Evolutionary conservation across 2,888 invertebrate species (phyloP), one percentile per base, ranked within the genome.

Genomic region (Calliphora vomitoria): DNA sequence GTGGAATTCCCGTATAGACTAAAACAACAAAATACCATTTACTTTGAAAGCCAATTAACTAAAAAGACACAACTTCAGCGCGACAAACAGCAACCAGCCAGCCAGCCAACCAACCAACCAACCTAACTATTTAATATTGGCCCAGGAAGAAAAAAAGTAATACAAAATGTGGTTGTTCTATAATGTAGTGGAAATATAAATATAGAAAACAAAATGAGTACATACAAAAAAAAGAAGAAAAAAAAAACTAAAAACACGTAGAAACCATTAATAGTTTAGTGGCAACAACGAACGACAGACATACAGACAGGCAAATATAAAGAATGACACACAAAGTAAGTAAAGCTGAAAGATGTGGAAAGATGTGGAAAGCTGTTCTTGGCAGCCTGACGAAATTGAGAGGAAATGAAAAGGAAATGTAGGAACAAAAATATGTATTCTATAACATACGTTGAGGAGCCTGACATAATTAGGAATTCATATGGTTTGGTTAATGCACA

Each of bases 21-120:
- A 60, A 35, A 35, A 35, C 60, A 31, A 35, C 47, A 20, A 50
- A 50, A 31, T 15, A n/a, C 31, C 47, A 69, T 69, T 69, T 69
- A 47, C 68, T 69, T 31, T 69, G 13, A 47, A 74, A 74, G 58
- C 31, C 44, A 74, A 60, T 60, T 60, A 74, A 74, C 41, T 55
- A 20, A 74, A 50, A 25, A 60, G 25, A 44, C 38, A 60, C 58
- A 60, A 31, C n/a, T 31, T 15, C 15, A n/a, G 18, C n/a, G 8
- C n/a, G 1, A 13, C 25, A 10, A 1, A 69, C 47, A 50, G 1
- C 13, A 31, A 31, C 10, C 13, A 44, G 0, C 11, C 25, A 69
- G 31, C 31, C 31, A 69, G 8, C 8, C 44, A 44, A 2, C 10
- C 25, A 69, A 15, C 50, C 47, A 69, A 15, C 3, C 31, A 69